phyloP scores from a whole-genome alignment of 2,113 vertebrate genomes.

The Tetrax tetrax region DNA sequence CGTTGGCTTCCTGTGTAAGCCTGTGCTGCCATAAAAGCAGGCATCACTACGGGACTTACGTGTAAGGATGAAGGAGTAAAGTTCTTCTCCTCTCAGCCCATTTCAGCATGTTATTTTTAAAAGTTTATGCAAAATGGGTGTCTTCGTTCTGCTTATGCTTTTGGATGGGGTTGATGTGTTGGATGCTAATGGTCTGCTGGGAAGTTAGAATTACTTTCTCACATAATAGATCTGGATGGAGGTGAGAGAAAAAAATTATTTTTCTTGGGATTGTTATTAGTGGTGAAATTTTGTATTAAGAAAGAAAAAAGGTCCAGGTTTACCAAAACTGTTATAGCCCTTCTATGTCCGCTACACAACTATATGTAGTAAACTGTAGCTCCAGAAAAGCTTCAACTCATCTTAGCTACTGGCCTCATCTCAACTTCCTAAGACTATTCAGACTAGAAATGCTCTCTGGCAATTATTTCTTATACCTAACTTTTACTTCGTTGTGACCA shows the following conservation, averaged over 20 bases:
- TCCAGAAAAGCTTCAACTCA: not conserved
- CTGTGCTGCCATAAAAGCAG: not conserved
- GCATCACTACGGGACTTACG: not conserved
- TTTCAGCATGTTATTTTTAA: slow-evolving; percentile 2
- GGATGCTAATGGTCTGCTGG: not conserved
- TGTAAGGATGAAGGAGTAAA: not conserved
- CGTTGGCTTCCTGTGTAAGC: not conserved
- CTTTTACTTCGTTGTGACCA: not conserved
- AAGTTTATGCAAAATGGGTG: not conserved
- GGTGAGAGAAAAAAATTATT: not conserved
- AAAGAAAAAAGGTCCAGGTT: not conserved
- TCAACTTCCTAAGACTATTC: not conserved
- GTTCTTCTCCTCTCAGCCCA: not conserved
- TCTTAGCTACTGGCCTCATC: not conserved
- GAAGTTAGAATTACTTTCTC: not conserved
- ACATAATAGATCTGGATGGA: not conserved
- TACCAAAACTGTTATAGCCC: not conserved
- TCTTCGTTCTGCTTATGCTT: not conserved
- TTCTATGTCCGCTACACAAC: accelerated
- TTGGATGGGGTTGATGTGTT: not conserved
- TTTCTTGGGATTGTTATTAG: not conserved
- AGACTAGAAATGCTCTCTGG: not conserved
- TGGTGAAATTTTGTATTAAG: not conserved
- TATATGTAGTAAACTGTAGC: not conserved
- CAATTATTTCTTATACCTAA: not conserved